Percentiles rank a stretch among this genome's conserved stretches.
phyloP scores from a whole-genome alignment of 2,113 vertebrate species.

The Xiphorhynchus elegans region DNA sequence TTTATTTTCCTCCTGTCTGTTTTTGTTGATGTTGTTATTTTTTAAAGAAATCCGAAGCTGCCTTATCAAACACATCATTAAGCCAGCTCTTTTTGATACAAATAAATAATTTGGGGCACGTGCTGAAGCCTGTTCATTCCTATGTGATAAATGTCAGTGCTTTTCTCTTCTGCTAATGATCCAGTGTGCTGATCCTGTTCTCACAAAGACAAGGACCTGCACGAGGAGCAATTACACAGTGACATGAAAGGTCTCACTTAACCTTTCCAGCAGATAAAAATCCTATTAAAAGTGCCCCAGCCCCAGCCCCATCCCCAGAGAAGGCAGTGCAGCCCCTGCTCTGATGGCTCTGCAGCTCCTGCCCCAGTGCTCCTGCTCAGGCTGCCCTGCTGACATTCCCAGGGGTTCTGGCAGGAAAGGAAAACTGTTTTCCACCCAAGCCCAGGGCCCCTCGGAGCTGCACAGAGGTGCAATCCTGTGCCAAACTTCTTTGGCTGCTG shows the following conservation, averaged over 20 bases:
- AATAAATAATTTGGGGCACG: conserved; percentile 70
- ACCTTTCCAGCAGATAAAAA: neutral
- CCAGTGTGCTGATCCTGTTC: neutral
- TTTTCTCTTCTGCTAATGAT: neutral
- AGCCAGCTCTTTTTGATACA: conserved; percentile 51
- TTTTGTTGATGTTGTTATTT: neutral
- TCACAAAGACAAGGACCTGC: neutral
- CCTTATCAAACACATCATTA: neutral
- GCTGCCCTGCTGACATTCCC: neutral
- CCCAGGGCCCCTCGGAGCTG: neutral
- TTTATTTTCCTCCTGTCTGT: neutral
- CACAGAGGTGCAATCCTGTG: neutral
- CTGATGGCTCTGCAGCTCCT: neutral
- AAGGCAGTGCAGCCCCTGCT: neutral
- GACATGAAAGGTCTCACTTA: neutral
- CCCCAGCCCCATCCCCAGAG: neutral
- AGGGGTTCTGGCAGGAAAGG: neutral
- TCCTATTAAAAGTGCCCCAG: too few relatives aligned
- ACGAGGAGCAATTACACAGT: neutral
- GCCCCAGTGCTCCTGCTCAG: neutral
- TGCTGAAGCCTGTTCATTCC: neutral
- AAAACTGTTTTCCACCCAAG: neutral
- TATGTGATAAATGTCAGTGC: neutral
- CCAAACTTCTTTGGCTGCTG: neutral
- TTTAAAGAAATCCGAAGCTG: neutral